A percentile compares a stretch with the other conserved stretches of the same genome.
Conservation (phyloP, 1,140 invertebrate genomes). For the Phymorhynchus buccinoides region DNA sequence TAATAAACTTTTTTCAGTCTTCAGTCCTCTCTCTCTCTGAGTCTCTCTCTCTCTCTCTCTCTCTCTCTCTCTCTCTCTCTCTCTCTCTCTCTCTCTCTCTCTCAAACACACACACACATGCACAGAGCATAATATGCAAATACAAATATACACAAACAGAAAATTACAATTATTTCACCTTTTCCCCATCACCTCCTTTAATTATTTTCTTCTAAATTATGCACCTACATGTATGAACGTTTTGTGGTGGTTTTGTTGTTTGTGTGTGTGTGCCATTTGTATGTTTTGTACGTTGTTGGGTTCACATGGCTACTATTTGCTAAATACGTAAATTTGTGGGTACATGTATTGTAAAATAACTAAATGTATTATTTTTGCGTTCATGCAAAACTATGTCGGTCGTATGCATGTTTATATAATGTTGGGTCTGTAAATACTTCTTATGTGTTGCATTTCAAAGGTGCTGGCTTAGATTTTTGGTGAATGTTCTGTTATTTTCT, state of each 20-base stretch:
- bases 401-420: neutral
- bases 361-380: neutral
- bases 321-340: neutral
- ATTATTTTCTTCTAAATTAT: neutral
- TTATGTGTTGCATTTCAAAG: neutral
- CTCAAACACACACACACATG: too few relatives aligned
- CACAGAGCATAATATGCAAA: too few relatives aligned
- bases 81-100: slow-evolving; percentile 27
- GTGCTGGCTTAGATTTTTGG: neutral
- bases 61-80: slow-evolving; percentile 19
- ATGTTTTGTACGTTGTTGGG: too few relatives aligned
- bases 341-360: neutral
- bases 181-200: neutral
- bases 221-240: neutral
- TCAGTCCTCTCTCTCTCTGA: slow-evolving; percentile 12
- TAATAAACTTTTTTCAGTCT: neutral
- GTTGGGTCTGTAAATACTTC: neutral
- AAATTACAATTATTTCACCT: too few relatives aligned
- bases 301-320: too few relatives aligned
- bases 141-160: too few relatives aligned
- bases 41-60: slow-evolving; percentile 16
- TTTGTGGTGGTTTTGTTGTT: too few relatives aligned
- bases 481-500: too few relatives aligned
- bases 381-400: neutral
- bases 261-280: too few relatives aligned